Evolutionary conservation across 2,797 vertebrate species (phyloP).

Genomic region (Acanthurus tractus): DNA sequence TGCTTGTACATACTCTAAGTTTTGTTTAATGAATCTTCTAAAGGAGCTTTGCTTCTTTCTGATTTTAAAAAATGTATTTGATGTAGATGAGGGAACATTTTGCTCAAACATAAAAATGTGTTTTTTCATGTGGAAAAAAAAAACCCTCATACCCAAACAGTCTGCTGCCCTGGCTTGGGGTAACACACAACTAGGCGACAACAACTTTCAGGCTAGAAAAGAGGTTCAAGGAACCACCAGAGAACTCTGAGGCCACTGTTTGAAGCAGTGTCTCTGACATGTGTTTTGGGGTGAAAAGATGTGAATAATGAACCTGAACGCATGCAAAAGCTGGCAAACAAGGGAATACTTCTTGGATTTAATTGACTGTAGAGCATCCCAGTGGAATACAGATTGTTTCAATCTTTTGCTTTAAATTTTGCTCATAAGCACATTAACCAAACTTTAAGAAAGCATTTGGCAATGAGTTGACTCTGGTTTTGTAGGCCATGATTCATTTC

Average conservation of each 20-base stretch:
- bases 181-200: slow-evolving; percentile 31
- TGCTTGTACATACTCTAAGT: background rate
- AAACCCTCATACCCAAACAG: slow-evolving; percentile 30
- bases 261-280: slow-evolving; percentile 33
- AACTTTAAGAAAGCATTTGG: slow-evolving; percentile 29
- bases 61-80: background rate
- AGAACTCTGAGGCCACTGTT: slow-evolving; percentile 28
- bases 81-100: background rate
- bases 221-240: slow-evolving; percentile 27
- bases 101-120: background rate
- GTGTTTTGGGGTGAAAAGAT: slow-evolving; percentile 30
- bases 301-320: slow-evolving; percentile 31
- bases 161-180: slow-evolving; percentile 21
- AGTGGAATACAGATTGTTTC: slow-evolving; percentile 32
- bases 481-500: slow-evolving; percentile 4
- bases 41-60: background rate
- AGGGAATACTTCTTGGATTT: slow-evolving; percentile 1
- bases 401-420: slow-evolving; percentile 23
- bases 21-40: background rate
- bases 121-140: slow-evolving; percentile 30
- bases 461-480: background rate
- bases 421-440: slow-evolving; percentile 15
- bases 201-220: slow-evolving; percentile 32
- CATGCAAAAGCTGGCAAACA: slow-evolving; percentile 30
- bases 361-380: slow-evolving; percentile 7